Base-by-base conservation (phyloP, 1,140 invertebrate genomes). In the Charaxes varanes region DNA sequence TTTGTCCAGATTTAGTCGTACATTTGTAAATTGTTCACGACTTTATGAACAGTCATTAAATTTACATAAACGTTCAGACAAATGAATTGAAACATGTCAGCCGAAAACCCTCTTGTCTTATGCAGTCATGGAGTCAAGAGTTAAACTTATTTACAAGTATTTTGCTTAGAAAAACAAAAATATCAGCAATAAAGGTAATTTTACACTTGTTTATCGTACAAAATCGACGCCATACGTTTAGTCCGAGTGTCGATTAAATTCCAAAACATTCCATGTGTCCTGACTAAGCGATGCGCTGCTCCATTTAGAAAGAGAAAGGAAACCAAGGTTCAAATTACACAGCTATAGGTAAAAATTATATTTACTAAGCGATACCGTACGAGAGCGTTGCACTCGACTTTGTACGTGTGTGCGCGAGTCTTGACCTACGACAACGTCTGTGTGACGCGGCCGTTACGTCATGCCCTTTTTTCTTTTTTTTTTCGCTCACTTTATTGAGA, bases 361-460 rank as follows among this genome's bases (percentile, higher is more conserved):
- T 31, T 31, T 33, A 22, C 33, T 59, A 59, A 56, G 47, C 56
- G 67, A 76, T 71, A 72, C 62, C 50, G 63, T 69, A 54, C 53
- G 62, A 61, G 73, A 68, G 50, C 68, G 53, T 70, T 78, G 73
- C 62, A 59, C 70, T 62, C 57, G 53, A 26, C 23, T 41, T 40
- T 49, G 48, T 53, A 38, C 52, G 43, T 57, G 45, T 34, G 35
- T 58, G 43, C 38, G 38, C 45, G 56, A 47, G 44, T 62, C 65
- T 65, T 72, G 69, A 77, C 72, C 72, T 77, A 73, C 67, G 65
- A 62, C 66, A 76, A 77, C 61, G 55, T 35, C 28, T 55, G 52
- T 55, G 52, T 55, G 54, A 56, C 33, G 48, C 19, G 34, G 33
- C 49, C 46, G 47, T 66, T 72, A 58, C 54, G 59, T 62, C 68